Conservation (phyloP, 2,888 invertebrate species). For the Epirrhoe alternata region DNA sequence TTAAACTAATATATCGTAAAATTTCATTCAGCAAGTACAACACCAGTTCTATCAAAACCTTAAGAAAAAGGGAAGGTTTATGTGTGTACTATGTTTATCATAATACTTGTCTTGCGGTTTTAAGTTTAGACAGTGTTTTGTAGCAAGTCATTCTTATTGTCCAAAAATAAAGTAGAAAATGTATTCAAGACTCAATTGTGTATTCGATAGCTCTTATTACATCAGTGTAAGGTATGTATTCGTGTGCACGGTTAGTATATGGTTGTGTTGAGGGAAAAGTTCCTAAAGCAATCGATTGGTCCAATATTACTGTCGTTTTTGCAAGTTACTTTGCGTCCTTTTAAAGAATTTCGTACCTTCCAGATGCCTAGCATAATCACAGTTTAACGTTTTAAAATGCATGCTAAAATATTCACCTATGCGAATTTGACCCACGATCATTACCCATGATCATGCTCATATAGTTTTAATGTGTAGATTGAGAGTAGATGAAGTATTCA, state of each 20-base stretch:
- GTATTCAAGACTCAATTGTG: conserved; percentile 31
- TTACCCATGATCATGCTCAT: too few species aligned
- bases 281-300: conserved; percentile 40
- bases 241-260: conserved; percentile 35
- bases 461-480: too few species aligned
- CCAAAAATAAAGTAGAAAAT: conserved; percentile 26
- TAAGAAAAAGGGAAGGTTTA: too few species aligned
- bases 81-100: too few species aligned
- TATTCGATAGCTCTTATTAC: conserved; percentile 36
- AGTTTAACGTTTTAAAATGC: too few species aligned
- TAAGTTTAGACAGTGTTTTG: not conserved
- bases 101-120: conserved; percentile 3
- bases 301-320: conserved; percentile 28
- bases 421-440: too few species aligned
- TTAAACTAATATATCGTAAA: conserved; percentile 1
- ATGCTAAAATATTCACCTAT: too few species aligned
- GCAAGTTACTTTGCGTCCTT: conserved; percentile 25
- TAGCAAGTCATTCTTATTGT: conserved; percentile 5
- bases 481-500: too few species aligned
- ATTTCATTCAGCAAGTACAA: not conserved
- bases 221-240: conserved; percentile 35
- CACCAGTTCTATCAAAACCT: not conserved
- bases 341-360: not conserved
- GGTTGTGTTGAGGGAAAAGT: conserved; percentile 46
- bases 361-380: not conserved